A percentile compares a stretch with the other conserved stretches of the same genome.
phyloP scores from a whole-genome alignment of 2,113 vertebrate species.

The Dascyllus trimaculatus region DNA sequence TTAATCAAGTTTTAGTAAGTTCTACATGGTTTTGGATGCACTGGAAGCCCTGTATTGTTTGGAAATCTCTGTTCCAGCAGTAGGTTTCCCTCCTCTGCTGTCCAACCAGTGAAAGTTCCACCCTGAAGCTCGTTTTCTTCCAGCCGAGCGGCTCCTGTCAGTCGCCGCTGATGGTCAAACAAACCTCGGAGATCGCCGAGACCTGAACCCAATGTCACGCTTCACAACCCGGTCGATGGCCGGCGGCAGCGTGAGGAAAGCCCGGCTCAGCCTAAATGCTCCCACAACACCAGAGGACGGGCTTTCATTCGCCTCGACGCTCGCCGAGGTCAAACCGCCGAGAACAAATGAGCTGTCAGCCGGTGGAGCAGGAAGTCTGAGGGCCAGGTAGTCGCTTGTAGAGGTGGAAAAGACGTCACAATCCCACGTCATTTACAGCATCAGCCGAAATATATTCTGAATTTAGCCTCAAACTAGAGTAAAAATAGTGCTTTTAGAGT shows the following conservation, averaged over 20 bases:
- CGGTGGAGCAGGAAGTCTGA: conserved; percentile 27
- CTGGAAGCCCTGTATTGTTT: not conserved
- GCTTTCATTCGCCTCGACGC: conserved; percentile 11
- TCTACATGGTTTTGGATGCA: not conserved
- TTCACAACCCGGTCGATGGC: conserved; percentile 63
- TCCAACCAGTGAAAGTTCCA: conserved; percentile 24
- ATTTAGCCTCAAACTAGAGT: too few species aligned
- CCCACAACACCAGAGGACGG: conserved; percentile 40
- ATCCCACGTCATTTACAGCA: too few species aligned
- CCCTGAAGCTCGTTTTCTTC: conserved; percentile 38
- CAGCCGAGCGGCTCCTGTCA: conserved; percentile 55
- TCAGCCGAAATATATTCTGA: too few species aligned
- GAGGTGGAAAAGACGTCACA: not conserved
- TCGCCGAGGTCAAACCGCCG: conserved; percentile 38
- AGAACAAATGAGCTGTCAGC: conserved; percentile 35
- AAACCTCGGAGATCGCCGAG: conserved; percentile 51
- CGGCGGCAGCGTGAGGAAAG: not conserved
- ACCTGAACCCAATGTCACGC: conserved; percentile 74
- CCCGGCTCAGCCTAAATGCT: conserved; percentile 48
- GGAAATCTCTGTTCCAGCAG: conserved; percentile 17
- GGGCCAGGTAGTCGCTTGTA: not conserved
- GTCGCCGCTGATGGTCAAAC: conserved; percentile 41
- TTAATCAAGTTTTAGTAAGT: too few species aligned
- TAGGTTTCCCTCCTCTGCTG: not conserved
- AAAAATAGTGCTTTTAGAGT: too few species aligned